Evolutionary conservation across 2,113 vertebrate species (phyloP), one percentile per base, ranked within the genome.

Genomic region (Megaceryle maxima): DNA sequence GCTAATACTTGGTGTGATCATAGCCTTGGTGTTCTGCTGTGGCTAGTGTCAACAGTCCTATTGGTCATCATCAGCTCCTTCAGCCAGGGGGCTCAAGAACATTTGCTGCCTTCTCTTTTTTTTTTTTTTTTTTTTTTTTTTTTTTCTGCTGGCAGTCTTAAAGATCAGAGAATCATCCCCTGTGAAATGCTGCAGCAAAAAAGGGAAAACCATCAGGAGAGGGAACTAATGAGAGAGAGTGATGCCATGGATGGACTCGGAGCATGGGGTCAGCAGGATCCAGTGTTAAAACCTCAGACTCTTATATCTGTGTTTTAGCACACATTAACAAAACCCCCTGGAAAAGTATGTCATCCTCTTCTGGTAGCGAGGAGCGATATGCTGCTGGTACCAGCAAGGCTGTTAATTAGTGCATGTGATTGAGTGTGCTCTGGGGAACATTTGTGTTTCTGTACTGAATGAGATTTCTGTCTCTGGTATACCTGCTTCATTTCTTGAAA

Each of bases 371-470:
- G 90, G 85, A 88, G 94, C 5, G 9, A 53, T 60, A 15, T 3
- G 22, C 76, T 92, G 95, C 85, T 88, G 81, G 87, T 96, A 95
- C 59, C 77, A 90, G 92, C 69, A 81, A 92, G 75, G 80, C 92
- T 93, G 94, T 96, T 97, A 96, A 96, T 97, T 94, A 94, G 96
- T 91, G 96, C 86, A 7, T 90, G 92, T 95, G 96, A 96, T 96
- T 31, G 86, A 96, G 55, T 43, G 73, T 79, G 90, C 95, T 96
- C 92, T 91, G 70, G 96, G 96, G 94, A 95, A 19, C 0, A 0
- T 29, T 88, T 4, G 0, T 84, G 70, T 78, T 86, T 78, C 90
- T 70, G 53, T 37, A 46, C 83, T 84, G 92, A 93, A 92, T 88
- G 90, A 85, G 77, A 87, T 93, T 87, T 68, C 62, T 80, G 64